Evolutionary conservation across 1,140 invertebrate genomes (phyloP), one percentile per base, ranked within the genome.

Genomic region (Heliconius eleuchia): DNA sequence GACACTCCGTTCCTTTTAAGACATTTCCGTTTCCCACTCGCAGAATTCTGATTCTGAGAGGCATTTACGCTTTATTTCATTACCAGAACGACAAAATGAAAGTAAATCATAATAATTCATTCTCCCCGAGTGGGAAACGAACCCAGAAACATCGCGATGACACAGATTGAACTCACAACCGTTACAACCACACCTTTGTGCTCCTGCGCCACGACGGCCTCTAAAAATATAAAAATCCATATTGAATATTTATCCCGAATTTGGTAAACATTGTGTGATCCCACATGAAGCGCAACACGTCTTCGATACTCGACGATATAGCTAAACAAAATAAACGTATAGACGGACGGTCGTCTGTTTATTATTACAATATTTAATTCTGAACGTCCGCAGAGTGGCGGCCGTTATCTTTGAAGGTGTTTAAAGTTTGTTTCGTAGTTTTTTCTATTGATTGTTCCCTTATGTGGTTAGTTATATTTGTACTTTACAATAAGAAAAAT

Each of bases 361-460:
- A 87, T 92, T 92, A 83, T 89, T 88, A 72, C 85, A 84, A 91
- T 91, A 91, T 92, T 91, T 91, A 91, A 91, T 90, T 91, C 89
- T 86, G 84, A 90, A 90, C 71, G 71, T 84, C 74, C 83, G 86
- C 85, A 88, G 86, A 90, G 85, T 86, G 80, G 83, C 81, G 81
- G 83, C 75, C 71, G 73, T 77, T 80, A 80, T 78, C 88, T 92
- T 92, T 92, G 87, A 91, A 85, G 88, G 86, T 66, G 82, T 79
- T 73, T 74, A 34, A 70, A 42, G 52, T 73, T 79, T 77, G 72
- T 66, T 11, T 30, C 34, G 60, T 50, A 55, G 71, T 27, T 76
- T 76, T 46, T 52, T 3, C 16, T 52, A 52, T 52, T 52, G 50
- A 52, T 52, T 52, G 50, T 52, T 77, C 9, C 60, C 60, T 66